Percentiles rank a stretch among this genome's conserved stretches.
These are phyloP conservation scores for Hydrozoanthus tunicans DNA, from an alignment of 64 coral and sea anemone species.

Conservation along the genomic window DNA sequence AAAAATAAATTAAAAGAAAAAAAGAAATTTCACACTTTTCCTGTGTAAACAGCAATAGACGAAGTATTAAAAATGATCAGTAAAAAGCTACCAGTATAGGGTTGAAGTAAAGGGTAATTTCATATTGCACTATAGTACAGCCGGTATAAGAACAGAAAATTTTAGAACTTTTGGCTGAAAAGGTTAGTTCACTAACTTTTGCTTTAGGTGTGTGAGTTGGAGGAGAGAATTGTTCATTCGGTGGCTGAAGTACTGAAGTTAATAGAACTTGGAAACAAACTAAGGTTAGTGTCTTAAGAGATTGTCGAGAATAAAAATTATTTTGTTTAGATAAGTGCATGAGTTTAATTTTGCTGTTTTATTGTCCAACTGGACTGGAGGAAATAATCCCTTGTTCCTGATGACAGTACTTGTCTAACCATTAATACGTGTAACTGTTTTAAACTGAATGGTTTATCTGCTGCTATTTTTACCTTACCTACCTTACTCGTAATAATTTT, in stretches of 20 bases:
- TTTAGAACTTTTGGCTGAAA: background rate
- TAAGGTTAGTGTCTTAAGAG: conserved; percentile 59
- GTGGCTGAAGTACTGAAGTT: conserved; percentile 92
- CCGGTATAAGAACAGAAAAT: background rate
- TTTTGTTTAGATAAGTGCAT: background rate
- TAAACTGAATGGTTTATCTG: too few relatives aligned
- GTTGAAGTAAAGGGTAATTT: background rate
- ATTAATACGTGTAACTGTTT: too few relatives aligned
- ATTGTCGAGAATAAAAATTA: background rate
- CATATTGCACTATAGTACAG: background rate
- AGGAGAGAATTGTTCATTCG: conserved; percentile 89
- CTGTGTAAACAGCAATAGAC: too few relatives aligned
- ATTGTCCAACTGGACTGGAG: too few relatives aligned
- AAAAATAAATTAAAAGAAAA: too few relatives aligned
- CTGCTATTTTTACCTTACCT: too few relatives aligned
- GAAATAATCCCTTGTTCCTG: too few relatives aligned
- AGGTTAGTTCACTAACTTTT: background rate
- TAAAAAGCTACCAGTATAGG: background rate
- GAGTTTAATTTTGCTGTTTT: too few relatives aligned
- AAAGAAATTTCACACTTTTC: too few relatives aligned
- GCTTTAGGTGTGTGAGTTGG: conserved; percentile 88
- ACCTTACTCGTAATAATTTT: too few relatives aligned
- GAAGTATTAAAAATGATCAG: too few relatives aligned
- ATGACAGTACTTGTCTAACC: too few relatives aligned
- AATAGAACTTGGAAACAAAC: conserved; percentile 95